A percentile compares a stretch with the other conserved stretches of the same genome.
These are phyloP conservation scores for Xestoiulus laeticollis DNA, from an alignment of 2,888 invertebrate genomes.

Conservation along the genomic window DNA sequence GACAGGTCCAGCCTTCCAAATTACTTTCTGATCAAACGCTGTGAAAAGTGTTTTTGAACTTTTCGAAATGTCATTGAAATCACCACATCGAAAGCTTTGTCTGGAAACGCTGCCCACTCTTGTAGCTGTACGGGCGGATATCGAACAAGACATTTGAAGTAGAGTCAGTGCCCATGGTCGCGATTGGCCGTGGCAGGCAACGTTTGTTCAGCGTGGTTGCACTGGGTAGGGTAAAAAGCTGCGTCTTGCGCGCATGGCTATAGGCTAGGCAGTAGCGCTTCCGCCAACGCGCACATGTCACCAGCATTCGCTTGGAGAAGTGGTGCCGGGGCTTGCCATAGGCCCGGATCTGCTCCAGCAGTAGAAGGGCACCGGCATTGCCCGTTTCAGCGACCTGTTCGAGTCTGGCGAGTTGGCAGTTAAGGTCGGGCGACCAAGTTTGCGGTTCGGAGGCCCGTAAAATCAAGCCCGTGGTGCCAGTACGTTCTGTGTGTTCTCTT, in stretches of 20 bases:
- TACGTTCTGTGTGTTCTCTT: not conserved
- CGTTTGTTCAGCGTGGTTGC: not conserved
- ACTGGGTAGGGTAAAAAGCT: not conserved
- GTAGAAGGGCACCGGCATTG: not conserved
- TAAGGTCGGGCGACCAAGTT: not conserved
- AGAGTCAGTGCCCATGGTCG: not conserved
- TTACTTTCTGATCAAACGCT: no score
- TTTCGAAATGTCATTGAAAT: not conserved
- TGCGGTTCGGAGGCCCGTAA: not conserved
- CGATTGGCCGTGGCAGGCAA: not conserved
- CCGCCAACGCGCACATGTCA: not conserved
- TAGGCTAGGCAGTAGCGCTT: not conserved
- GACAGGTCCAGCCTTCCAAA: no score
- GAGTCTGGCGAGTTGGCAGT: not conserved
- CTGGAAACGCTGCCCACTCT: not conserved
- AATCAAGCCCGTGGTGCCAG: not conserved
- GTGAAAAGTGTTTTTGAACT: not conserved
- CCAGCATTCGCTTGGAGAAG: not conserved
- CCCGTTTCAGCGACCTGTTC: not conserved
- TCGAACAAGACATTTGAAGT: not conserved
- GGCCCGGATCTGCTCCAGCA: not conserved
- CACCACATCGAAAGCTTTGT: conserved; percentile 13
- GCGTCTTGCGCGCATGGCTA: not conserved
- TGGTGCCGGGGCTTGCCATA: not conserved
- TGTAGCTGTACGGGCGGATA: not conserved